These are phyloP conservation scores for Pelodiscus sinensis DNA, from an alignment of 2,113 vertebrate species.

Conservation along the genomic window DNA sequence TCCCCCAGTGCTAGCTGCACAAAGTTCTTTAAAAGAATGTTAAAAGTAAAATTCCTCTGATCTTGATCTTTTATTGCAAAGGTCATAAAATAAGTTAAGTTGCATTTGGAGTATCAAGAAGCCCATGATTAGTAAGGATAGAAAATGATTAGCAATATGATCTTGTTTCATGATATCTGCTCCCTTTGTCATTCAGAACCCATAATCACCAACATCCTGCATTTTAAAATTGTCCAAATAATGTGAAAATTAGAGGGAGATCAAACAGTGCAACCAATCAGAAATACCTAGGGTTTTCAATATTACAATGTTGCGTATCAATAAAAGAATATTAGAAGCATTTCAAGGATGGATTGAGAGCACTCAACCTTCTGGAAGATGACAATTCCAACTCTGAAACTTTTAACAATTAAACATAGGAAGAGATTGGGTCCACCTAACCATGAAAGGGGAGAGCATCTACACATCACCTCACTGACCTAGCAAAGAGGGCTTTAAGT, in stretches of 20 bases:
- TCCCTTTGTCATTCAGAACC: background rate
- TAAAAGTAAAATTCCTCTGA: background rate
- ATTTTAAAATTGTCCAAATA: background rate
- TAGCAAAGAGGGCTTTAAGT: background rate
- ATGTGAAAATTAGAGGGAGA: background rate
- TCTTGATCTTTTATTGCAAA: background rate
- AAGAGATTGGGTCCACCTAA: background rate
- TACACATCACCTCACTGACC: background rate
- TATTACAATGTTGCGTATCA: background rate
- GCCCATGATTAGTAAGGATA: rapidly evolving
- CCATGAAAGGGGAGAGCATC: background rate
- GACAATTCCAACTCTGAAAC: background rate
- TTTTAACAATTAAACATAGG: background rate
- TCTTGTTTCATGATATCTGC: background rate
- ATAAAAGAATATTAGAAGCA: background rate
- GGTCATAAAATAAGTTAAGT: background rate
- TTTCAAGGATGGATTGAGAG: background rate
- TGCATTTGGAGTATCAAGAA: background rate
- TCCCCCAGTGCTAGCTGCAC: background rate
- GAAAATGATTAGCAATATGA: background rate
- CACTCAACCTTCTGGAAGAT: background rate
- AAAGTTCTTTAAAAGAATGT: background rate
- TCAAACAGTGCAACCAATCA: background rate
- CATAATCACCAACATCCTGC: background rate
- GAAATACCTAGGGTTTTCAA: background rate